Evolutionary conservation across 2,888 invertebrate species (phyloP).

Genomic region (Iphiclides podalirius): DNA sequence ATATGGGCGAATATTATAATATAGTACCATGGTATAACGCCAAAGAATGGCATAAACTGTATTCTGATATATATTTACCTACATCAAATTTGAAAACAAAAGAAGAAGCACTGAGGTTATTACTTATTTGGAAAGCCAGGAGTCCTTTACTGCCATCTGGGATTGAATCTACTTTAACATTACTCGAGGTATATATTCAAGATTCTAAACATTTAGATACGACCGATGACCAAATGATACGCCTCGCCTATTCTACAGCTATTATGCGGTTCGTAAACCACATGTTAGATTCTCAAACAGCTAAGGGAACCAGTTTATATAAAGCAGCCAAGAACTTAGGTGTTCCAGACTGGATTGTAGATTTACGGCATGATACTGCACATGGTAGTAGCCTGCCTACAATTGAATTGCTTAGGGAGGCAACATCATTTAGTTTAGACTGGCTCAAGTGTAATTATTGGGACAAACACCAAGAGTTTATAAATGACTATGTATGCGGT

Average conservation of each 20-base stretch:
- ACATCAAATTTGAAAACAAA: constrained; percentile 41
- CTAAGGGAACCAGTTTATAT: constrained; percentile 74
- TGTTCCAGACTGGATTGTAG: constrained; percentile 90
- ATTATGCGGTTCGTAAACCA: constrained; percentile 84
- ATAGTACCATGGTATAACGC: constrained; percentile 68
- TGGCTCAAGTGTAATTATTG: constrained; percentile 87
- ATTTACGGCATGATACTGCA: constrained; percentile 88
- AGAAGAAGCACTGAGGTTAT: constrained; percentile 63
- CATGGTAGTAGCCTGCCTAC: constrained; percentile 86
- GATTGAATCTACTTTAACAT: constrained; percentile 80
- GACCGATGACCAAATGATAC: constrained; percentile 65
- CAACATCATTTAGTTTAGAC: constrained; percentile 80
- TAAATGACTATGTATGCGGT: constrained; percentile 59
- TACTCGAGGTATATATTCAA: constrained; percentile 75
- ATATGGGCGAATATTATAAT: constrained; percentile 53
- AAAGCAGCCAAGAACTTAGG: constrained; percentile 82
- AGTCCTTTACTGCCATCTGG: constrained; percentile 78
- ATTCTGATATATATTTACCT: constrained; percentile 62
- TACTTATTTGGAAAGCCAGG: constrained; percentile 80
- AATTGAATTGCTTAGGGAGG: constrained; percentile 81
- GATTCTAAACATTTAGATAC: constrained; percentile 43
- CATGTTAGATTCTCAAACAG: constrained; percentile 77
- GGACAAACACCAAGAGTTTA: constrained; percentile 74
- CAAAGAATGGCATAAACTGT: constrained; percentile 77
- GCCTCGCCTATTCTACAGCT: constrained; percentile 81